phyloP scores from a whole-genome alignment of 37 sponge, comb jelly and placozoan genomes.

The Ephydatia muelleri region DNA sequence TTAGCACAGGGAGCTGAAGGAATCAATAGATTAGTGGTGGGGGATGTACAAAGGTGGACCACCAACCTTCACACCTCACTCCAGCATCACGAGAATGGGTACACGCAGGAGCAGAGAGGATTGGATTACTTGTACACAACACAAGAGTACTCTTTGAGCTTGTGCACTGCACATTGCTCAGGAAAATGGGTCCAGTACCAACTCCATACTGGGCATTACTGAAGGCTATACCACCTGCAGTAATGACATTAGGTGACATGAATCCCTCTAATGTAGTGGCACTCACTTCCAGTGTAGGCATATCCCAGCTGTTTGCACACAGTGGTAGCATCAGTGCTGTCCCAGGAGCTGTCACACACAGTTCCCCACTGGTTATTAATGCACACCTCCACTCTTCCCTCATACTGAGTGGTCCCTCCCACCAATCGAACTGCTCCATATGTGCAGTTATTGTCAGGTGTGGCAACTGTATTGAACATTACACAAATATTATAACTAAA shows the following conservation, averaged over 20 bases:
- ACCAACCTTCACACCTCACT: neutral
- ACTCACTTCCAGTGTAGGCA: conserved; percentile 14
- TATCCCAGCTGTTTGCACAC: conserved; percentile 27
- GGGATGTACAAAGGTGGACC: neutral
- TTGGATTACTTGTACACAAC: too few relatives aligned
- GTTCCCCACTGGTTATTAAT: conserved; percentile 32
- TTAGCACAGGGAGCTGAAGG: too few relatives aligned
- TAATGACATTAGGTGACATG: neutral
- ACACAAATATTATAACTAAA: too few relatives aligned
- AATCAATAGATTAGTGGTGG: too few relatives aligned
- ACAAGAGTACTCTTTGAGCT: too few relatives aligned
- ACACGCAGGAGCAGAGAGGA: too few relatives aligned
- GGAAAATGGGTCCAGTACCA: too few relatives aligned
- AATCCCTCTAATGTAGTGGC: neutral
- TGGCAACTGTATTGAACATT: too few relatives aligned
- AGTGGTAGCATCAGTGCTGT: conserved; percentile 14
- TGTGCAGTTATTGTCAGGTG: neutral
- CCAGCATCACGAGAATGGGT: conserved; percentile 15
- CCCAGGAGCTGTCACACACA: conserved; percentile 16
- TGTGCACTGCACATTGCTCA: too few relatives aligned
- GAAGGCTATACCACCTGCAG: neutral
- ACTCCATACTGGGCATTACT: conserved; percentile 10
- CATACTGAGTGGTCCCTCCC: conserved; percentile 7
- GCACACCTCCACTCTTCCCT: conserved; percentile 31
- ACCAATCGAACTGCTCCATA: conserved; percentile 16